Conservation (phyloP, 2,888 invertebrate species). For the Amphipyra tragopoginis region DNA sequence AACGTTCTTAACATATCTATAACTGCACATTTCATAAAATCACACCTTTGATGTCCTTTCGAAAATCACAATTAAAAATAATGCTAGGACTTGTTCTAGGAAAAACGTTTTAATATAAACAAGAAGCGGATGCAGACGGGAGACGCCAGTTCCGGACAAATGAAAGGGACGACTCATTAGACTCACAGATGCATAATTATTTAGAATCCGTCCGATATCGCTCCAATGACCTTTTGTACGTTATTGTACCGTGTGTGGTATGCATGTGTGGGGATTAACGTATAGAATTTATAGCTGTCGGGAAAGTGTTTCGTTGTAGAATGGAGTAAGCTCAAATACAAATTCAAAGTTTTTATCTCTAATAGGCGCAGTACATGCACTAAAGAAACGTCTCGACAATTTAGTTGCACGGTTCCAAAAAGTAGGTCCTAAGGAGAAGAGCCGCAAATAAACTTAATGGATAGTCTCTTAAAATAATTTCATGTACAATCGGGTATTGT, state of each 20-base stretch:
- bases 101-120: conserved; percentile 67
- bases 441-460: too few relatives aligned
- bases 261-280: conserved; percentile 53
- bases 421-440: too few relatives aligned
- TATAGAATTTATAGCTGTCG: conserved; percentile 1
- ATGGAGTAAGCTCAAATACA: too few relatives aligned
- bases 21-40: conserved; percentile 5
- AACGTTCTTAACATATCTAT: too few relatives aligned
- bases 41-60: conserved; percentile 49
- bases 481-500: too few relatives aligned
- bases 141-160: conserved; percentile 65
- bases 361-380: too few relatives aligned
- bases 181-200: conserved; percentile 50
- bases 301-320: conserved; percentile 24
- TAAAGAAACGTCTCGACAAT: too few relatives aligned
- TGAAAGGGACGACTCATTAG: conserved; percentile 72
- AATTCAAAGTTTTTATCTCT: too few relatives aligned
- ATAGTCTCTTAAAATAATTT: too few relatives aligned
- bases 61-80: conserved; percentile 45
- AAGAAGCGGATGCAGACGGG: conserved; percentile 66
- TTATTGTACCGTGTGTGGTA: conserved; percentile 34
- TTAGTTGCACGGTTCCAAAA: too few relatives aligned
- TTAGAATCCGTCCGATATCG: conserved; percentile 65
- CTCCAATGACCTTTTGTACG: conserved; percentile 69
- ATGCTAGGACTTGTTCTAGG: conserved; percentile 57